A percentile compares a stretch with the other conserved stretches of the same genome.
These are phyloP conservation scores for Drosophila virilis DNA, from an alignment of 1,140 invertebrate species.

Conservation along the genomic window DNA sequence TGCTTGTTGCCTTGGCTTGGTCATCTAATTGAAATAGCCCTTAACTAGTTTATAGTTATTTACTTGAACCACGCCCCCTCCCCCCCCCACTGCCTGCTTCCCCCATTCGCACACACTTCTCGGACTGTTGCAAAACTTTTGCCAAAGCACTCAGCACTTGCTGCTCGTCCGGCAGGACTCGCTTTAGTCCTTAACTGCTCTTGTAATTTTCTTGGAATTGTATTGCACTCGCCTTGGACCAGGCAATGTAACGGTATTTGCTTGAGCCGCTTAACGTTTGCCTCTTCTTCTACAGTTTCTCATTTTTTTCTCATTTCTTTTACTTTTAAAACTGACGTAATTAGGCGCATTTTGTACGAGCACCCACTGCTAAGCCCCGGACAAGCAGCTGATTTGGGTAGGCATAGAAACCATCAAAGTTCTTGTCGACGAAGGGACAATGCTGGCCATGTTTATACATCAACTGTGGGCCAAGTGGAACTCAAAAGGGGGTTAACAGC, in stretches of 20 bases:
- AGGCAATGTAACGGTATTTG: constrained; percentile 37
- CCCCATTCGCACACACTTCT: background rate
- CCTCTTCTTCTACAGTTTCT: constrained; percentile 23
- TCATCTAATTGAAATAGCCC: constrained; percentile 79
- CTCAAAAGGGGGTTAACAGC: background rate
- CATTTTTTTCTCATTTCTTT: constrained; percentile 24
- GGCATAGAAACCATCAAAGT: constrained; percentile 39
- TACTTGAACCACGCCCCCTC: constrained; percentile 39
- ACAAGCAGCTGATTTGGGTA: constrained; percentile 45
- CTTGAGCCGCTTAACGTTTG: constrained; percentile 57
- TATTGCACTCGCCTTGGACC: constrained; percentile 31
- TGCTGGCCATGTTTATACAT: background rate
- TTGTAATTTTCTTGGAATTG: constrained; percentile 50
- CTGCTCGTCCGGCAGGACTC: background rate
- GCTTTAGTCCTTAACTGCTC: constrained; percentile 29
- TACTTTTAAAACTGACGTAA: constrained; percentile 68
- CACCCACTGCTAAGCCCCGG: constrained; percentile 31
- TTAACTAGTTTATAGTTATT: constrained; percentile 82
- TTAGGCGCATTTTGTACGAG: constrained; percentile 71
- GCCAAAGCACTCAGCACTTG: constrained; percentile 20
- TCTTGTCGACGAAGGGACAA: constrained; percentile 8
- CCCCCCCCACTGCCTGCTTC: background rate
- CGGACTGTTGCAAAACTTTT: constrained; percentile 41
- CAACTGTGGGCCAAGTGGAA: background rate
- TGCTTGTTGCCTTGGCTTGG: constrained; percentile 45